phyloP scores from a whole-genome alignment of 2,113 vertebrate genomes.

The Nesospiza acunhae region DNA sequence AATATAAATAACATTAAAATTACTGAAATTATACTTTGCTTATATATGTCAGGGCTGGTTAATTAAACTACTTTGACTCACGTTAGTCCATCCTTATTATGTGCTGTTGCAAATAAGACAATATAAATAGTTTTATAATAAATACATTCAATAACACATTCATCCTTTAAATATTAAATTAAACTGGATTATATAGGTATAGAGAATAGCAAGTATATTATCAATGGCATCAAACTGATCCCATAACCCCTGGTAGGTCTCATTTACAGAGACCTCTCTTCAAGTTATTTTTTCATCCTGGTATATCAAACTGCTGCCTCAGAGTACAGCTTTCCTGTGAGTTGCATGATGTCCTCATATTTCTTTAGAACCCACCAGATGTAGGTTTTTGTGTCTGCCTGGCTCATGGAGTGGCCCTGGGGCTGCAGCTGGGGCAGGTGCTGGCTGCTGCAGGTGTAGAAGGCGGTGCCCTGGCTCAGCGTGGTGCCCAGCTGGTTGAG shows the following conservation, averaged over 20 bases:
- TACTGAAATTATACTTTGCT: neutral
- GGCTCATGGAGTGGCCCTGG: rapidly evolving
- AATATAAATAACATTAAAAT: neutral
- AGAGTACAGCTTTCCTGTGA: rapidly evolving
- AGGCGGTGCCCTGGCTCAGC: rapidly evolving
- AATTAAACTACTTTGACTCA: neutral
- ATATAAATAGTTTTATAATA: slow-evolving; percentile 43
- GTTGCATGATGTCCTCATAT: neutral
- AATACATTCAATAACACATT: neutral
- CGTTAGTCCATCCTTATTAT: neutral
- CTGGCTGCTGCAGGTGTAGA: neutral
- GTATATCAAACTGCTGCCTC: rapidly evolving
- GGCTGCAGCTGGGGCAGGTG: rapidly evolving
- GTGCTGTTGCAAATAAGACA: neutral
- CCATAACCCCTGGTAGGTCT: neutral
- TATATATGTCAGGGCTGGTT: neutral
- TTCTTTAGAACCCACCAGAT: neutral
- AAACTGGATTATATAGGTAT: neutral
- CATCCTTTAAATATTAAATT: slow-evolving; percentile 16
- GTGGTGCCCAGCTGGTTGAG: neutral
- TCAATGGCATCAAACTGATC: neutral
- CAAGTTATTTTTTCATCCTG: neutral
- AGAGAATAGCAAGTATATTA: neutral
- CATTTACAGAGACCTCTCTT: neutral
- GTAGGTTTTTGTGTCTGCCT: rapidly evolving